Evolutionary conservation across 2,113 vertebrate species (phyloP).

Genomic region (Sclerurus mexicanus): DNA sequence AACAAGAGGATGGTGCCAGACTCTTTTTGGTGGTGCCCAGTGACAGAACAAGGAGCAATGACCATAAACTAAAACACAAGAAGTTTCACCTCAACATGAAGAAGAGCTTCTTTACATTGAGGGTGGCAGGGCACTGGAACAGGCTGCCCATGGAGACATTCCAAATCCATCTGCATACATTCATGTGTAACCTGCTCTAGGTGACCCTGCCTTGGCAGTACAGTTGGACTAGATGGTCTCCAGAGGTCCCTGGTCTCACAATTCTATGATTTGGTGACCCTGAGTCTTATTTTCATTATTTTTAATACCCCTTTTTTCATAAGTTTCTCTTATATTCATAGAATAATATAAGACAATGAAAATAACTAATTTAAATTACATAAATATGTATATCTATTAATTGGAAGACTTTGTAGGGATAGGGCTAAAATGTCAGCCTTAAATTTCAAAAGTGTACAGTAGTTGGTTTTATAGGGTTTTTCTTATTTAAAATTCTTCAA

Average conservation of each 20-base stretch:
- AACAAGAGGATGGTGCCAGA: background rate
- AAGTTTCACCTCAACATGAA: background rate
- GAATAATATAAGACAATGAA: background rate
- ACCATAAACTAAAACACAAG: background rate
- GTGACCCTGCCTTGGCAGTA: background rate
- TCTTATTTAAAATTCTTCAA: conserved; percentile 38
- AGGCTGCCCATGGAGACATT: background rate
- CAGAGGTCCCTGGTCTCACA: background rate
- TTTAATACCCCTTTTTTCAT: background rate
- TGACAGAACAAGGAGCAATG: background rate
- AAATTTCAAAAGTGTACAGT: background rate
- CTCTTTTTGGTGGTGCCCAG: background rate
- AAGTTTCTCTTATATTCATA: background rate
- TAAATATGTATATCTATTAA: conserved; percentile 1
- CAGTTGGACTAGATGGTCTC: fast-evolving
- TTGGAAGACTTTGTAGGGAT: background rate
- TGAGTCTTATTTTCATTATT: background rate
- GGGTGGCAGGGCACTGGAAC: background rate
- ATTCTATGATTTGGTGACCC: background rate
- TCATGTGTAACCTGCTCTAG: background rate
- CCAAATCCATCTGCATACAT: background rate
- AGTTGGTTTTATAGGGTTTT: background rate
- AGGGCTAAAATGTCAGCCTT: background rate
- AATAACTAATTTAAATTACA: background rate
- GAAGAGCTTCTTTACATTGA: background rate